Percentiles rank a stretch among this genome's conserved stretches.
Conservation (phyloP, 2,888 invertebrate species). For the Clitarchus hookeri region DNA sequence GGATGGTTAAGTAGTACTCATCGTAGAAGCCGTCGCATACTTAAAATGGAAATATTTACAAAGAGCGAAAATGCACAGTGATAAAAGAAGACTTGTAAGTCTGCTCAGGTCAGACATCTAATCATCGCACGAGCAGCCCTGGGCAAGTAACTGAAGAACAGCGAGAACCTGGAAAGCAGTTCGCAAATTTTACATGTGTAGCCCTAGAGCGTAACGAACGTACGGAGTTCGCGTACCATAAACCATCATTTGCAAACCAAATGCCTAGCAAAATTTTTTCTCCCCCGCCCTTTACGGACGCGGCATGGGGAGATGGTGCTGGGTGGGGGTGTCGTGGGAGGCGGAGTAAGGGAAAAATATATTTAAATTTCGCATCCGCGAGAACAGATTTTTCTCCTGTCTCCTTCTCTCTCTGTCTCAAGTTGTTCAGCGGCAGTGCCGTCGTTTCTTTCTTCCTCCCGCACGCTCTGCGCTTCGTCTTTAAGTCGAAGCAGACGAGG, state of each 20-base stretch:
- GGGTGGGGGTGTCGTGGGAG: not conserved
- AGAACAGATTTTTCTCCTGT: conserved; percentile 27
- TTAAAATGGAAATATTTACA: no score
- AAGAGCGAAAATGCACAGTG: no score
- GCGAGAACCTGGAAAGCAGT: not conserved
- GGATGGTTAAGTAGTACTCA: no score
- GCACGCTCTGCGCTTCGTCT: not conserved
- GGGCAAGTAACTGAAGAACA: not conserved
- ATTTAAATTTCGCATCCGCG: conserved; percentile 30
- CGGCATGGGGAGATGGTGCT: not conserved
- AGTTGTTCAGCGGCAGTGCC: no score
- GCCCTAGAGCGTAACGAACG: not conserved
- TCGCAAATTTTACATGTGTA: not conserved
- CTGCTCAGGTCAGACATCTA: not conserved
- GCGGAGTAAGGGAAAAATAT: conserved; percentile 19
- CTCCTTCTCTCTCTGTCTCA: not conserved
- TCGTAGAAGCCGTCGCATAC: no score
- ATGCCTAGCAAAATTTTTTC: conserved; percentile 11
- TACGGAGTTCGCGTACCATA: conserved; percentile 5
- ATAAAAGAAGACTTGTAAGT: no score
- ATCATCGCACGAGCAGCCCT: not conserved
- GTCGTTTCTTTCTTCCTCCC: not conserved
- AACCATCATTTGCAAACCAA: conserved; percentile 25
- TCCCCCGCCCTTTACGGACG: not conserved
- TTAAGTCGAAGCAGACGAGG: not conserved